phyloP scores from a whole-genome alignment of 2,888 invertebrate species.

The Temnothorax rugatulus region DNA sequence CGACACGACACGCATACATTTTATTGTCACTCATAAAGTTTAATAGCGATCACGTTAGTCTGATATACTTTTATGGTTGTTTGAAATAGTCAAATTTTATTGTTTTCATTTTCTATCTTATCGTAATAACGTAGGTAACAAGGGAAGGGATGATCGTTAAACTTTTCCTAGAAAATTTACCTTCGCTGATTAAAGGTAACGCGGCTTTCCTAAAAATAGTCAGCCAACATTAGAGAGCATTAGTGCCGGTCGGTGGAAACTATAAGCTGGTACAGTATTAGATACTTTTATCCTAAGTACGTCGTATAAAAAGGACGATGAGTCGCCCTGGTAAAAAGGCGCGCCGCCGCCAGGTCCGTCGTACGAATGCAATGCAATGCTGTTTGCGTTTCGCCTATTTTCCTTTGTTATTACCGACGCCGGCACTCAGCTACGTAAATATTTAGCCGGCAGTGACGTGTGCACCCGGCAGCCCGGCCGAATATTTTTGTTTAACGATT shows the following conservation, averaged over 20 bases:
- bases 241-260: conserved; percentile 20
- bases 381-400: conserved; percentile 68
- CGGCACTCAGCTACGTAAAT: conserved; percentile 75
- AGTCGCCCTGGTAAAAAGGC: conserved; percentile 50
- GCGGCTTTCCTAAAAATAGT: conserved; percentile 9
- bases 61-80: neutral
- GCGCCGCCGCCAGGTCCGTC: conserved; percentile 56
- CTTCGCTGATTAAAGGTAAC: neutral
- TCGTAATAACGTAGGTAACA: neutral
- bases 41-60: neutral
- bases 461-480: conserved; percentile 43
- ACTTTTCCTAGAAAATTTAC: neutral
- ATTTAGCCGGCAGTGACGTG: conserved; percentile 63
- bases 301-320: conserved; percentile 21
- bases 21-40: neutral
- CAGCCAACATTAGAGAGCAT: conserved; percentile 5
- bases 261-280: conserved; percentile 8
- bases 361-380: conserved; percentile 59
- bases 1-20: too few relatives aligned
- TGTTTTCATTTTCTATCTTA: neutral
- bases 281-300: conserved; percentile 27
- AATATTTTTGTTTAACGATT: conserved; percentile 64
- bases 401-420: conserved; percentile 75
- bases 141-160: neutral
- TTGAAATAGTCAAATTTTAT: neutral